Evolutionary conservation across 2,113 vertebrate species (phyloP).

Genomic region (Chaetodon trifascialis): DNA sequence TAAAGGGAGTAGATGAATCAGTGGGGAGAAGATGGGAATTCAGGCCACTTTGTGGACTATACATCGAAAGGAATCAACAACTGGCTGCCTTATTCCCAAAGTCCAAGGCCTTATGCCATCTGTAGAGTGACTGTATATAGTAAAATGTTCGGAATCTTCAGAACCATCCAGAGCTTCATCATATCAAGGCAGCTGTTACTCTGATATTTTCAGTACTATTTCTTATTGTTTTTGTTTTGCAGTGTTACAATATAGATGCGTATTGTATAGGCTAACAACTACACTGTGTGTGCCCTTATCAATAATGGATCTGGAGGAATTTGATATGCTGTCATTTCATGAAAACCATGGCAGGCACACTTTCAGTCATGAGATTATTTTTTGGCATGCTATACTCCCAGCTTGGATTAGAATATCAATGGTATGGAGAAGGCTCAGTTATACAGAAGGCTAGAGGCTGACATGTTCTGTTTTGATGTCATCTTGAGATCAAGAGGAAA

Average conservation of each 20-base stretch:
- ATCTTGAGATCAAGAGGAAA: slow-evolving; percentile 66
- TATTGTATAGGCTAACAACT: slow-evolving; percentile 73
- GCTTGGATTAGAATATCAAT: slow-evolving; percentile 59
- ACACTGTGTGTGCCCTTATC: slow-evolving; percentile 72
- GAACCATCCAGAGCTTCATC: slow-evolving; percentile 80
- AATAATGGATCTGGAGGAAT: slow-evolving; percentile 67
- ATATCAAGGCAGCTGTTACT: slow-evolving; percentile 81
- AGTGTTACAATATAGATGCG: slow-evolving; percentile 67
- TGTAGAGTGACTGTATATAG: slow-evolving; percentile 80
- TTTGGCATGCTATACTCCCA: slow-evolving; percentile 67
- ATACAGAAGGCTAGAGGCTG: slow-evolving; percentile 53
- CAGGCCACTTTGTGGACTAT: slow-evolving; percentile 74
- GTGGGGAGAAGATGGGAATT: slow-evolving; percentile 71
- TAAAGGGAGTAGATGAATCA: slow-evolving; percentile 75
- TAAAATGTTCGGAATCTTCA: slow-evolving; percentile 71
- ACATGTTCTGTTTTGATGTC: slow-evolving; percentile 60
- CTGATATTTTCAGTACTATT: slow-evolving; percentile 77
- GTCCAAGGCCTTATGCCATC: slow-evolving; percentile 83
- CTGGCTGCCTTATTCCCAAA: slow-evolving; percentile 85
- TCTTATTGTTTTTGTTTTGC: slow-evolving; percentile 68
- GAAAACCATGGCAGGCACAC: slow-evolving; percentile 65
- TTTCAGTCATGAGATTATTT: slow-evolving; percentile 59
- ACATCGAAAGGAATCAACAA: slow-evolving; percentile 79
- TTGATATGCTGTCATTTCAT: slow-evolving; percentile 66
- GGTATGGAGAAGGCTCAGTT: slow-evolving; percentile 80